Base-by-base conservation (phyloP, 2,797 vertebrate species). In the Sibirionetta formosa region DNA sequence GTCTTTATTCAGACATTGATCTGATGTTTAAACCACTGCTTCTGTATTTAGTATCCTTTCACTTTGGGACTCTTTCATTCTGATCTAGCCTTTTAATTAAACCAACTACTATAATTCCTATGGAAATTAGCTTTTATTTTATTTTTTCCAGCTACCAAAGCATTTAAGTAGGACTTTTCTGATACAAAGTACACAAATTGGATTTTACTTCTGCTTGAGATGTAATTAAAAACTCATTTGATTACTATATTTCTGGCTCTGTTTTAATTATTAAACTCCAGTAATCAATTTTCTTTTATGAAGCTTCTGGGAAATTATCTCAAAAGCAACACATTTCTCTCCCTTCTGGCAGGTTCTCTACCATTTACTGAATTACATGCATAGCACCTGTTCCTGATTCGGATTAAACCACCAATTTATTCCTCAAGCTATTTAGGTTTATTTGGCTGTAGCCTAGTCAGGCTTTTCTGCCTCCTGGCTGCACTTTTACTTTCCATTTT, bases 261-360 rank as follows among this genome's bases (percentile, higher is more conserved):
- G 97, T 98, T 98, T 98, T 98, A 98, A 97, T 98, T 98, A 98
- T 97, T 98, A 97, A 98, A 97, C 98, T 98, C 96, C 89, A 93
- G 96, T 97, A 97, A 98, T 98, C 98, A 98, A 98, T 98, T 98
- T 98, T 97, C 97, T 98, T 99, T 98, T 98, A 98, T 98, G 98
- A 97, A 98, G 96, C 97, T 98, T 97, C 98, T 98, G 98, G 99
- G 98, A 98, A 99, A 99, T 99, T 96, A 98, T 98, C 98, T 98
- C 97, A 97, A 98, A 98, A 98, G 98, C 96, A 97, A 97, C 97
- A 97, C 96, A 98, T 98, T 98, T 98, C 97, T 98, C 95, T 98
- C 95, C 97, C 97, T 96, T 96, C 97, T 98, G 98, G 97, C 98
- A 98, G 95, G 95, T 98, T 98, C 96, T 97, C 48, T 66, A 97